Conservation (phyloP, 2,888 invertebrate species). For the Diplolepis rosae region DNA sequence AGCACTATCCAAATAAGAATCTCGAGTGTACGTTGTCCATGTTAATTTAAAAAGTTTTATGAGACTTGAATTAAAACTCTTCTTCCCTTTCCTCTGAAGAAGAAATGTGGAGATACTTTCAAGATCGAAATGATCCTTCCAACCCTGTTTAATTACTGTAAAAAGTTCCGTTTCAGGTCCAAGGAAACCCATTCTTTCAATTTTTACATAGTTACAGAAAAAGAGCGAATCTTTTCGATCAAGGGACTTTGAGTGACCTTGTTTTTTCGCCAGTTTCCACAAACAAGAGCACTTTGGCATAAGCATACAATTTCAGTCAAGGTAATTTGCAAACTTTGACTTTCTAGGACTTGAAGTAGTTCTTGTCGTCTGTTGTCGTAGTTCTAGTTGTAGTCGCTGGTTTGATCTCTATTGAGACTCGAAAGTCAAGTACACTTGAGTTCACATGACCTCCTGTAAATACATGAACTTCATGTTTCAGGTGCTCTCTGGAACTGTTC, state of each 20-base stretch:
- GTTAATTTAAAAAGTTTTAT: conserved; percentile 21
- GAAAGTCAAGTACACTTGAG: conserved; percentile 5
- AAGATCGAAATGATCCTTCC: not conserved
- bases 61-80: conserved; percentile 2
- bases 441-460: conserved; percentile 6
- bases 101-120: not conserved
- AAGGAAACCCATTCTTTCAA: not conserved
- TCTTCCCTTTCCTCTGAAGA: not conserved
- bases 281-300: not conserved
- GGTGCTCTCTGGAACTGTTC: not conserved
- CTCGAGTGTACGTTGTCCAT: not conserved
- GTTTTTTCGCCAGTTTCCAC: not conserved
- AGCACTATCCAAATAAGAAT: not conserved
- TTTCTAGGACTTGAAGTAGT: not conserved
- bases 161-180: not conserved
- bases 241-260: not conserved
- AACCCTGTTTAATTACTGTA: not conserved
- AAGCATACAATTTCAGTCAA: conserved; percentile 4
- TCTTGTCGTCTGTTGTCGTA: not conserved
- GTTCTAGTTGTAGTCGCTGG: not conserved
- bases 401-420: conserved; percentile 21
- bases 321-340: conserved; percentile 22
- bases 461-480: not conserved
- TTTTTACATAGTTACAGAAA: not conserved
- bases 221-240: not conserved